Base-by-base conservation (phyloP, 1,140 invertebrate species). In the Drosophila triauraria region DNA sequence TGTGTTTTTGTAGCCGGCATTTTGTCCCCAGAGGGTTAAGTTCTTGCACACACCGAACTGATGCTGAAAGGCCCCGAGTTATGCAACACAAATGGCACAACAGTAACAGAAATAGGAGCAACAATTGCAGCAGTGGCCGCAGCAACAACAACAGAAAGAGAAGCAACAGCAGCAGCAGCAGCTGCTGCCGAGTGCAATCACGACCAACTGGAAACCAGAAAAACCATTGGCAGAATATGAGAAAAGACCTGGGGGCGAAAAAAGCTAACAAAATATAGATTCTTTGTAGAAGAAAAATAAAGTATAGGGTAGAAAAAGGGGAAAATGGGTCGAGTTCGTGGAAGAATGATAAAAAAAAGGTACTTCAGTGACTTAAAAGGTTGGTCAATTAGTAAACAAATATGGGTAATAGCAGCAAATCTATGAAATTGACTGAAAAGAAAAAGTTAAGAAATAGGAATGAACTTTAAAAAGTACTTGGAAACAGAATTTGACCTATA, bases 1-100 rank as follows among this genome's bases (percentile, higher is more conserved):
- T 67, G 53, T 65, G 74, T 58, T 76, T 76, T 76, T 77, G 72
- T 76, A 54, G 61, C 71, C 46, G 13, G 38, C 40, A 48, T 51
- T 72, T 51, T 40, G 47, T 44, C 47, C 69, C 71, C 58, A 32
- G 53, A 57, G 61, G 46, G 72, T 40, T 65, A 71, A 35, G 38
- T 71, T 50, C 44, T 50, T n/a, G 30, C 48, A 57, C 32, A 35
- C 43, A 46, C 35, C 48, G 32, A 43, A 38, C 15, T 44, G 40
- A 65, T 65, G 72, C 58, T 58, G 53, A 64, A 67, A 27, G 27
- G 71, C 72, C 74, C 35, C 46, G 53, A 75, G 72, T 75, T 75
- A 76, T 65, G 74, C 74, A 65, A 75, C 70, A 58, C 35, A 44
- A 43, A 61, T 56, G 53, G 20, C 53, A 56, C 53, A 56, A 40